These are phyloP conservation scores for Tillus elongatus DNA, from an alignment of 2,888 invertebrate genomes.

Conservation along the genomic window DNA sequence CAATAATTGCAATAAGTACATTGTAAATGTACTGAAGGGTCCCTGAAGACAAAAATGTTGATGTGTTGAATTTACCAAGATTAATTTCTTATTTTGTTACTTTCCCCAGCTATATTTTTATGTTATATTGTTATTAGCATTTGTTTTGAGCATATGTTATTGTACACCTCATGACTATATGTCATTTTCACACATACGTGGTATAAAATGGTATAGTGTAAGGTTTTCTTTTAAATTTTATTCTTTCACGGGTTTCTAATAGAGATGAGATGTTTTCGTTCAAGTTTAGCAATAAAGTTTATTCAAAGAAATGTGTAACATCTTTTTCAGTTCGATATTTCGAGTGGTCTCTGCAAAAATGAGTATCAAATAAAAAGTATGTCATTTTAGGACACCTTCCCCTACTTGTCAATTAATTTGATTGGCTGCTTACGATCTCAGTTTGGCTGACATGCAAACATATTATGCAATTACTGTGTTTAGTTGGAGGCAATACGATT, in stretches of 20 bases:
- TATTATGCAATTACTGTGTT: too few relatives aligned
- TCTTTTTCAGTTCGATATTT: constrained; percentile 5
- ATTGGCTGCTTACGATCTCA: too few relatives aligned
- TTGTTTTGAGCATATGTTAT: background rate
- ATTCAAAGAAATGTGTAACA: constrained; percentile 5
- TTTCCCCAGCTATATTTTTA: too few relatives aligned
- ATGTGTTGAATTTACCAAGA: constrained; percentile 5
- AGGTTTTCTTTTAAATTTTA: background rate
- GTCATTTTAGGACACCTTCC: too few relatives aligned
- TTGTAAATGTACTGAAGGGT: constrained; percentile 4
- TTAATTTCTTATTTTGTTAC: too few relatives aligned
- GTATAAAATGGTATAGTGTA: too few relatives aligned
- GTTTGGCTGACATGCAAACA: too few relatives aligned
- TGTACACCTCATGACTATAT: constrained; percentile 5
- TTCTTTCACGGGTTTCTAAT: constrained; percentile 2
- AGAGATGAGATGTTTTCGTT: constrained; percentile 7
- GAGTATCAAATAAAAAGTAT: too few relatives aligned
- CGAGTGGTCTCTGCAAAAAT: constrained; percentile 4
- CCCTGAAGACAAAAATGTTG: background rate
- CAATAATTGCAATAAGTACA: constrained; percentile 4
- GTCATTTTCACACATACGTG: background rate
- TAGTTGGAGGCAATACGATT: too few relatives aligned
- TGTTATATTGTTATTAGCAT: too few relatives aligned
- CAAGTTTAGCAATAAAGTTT: too few relatives aligned
- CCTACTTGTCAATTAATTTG: too few relatives aligned